Evolutionary conservation across 2,113 vertebrate genomes (phyloP).

Genomic region (Clarias batrachus): DNA sequence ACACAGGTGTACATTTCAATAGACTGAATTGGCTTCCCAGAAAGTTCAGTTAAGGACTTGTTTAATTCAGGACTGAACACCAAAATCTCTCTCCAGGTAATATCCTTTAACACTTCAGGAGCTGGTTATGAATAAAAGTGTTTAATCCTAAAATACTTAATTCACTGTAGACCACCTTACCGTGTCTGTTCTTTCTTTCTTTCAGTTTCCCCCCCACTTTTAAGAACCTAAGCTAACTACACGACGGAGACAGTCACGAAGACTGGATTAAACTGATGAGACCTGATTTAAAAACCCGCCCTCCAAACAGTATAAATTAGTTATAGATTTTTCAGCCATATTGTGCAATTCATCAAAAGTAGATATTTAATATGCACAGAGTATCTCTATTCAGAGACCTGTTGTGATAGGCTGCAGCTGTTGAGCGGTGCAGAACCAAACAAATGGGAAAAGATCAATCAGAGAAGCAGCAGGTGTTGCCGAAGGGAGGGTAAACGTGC

Average conservation of each 20-base stretch:
- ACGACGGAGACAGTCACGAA: not conserved
- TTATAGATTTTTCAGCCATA: not conserved
- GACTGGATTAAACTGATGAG: not conserved
- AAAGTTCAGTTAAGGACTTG: not conserved
- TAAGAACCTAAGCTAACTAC: not conserved
- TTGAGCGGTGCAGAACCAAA: constrained; percentile 23
- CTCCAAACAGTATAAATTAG: not conserved
- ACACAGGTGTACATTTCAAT: not conserved
- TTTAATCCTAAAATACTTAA: not conserved
- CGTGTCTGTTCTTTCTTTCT: not conserved
- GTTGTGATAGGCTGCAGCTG: constrained; percentile 10
- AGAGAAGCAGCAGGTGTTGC: constrained; percentile 18
- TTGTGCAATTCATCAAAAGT: not conserved
- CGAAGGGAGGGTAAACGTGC: not conserved
- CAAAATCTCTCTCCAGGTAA: not conserved
- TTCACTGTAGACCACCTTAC: not conserved
- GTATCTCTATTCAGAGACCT: not conserved
- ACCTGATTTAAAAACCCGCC: not conserved
- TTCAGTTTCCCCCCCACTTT: too few relatives aligned
- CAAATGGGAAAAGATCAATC: constrained; percentile 36
- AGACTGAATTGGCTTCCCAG: not conserved
- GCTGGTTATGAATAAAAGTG: not conserved
- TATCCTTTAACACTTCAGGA: not conserved
- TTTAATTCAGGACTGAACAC: not conserved
- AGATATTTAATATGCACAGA: not conserved